Conservation (phyloP, 2,113 vertebrate species). For the Campylomormyrus tamandua region DNA sequence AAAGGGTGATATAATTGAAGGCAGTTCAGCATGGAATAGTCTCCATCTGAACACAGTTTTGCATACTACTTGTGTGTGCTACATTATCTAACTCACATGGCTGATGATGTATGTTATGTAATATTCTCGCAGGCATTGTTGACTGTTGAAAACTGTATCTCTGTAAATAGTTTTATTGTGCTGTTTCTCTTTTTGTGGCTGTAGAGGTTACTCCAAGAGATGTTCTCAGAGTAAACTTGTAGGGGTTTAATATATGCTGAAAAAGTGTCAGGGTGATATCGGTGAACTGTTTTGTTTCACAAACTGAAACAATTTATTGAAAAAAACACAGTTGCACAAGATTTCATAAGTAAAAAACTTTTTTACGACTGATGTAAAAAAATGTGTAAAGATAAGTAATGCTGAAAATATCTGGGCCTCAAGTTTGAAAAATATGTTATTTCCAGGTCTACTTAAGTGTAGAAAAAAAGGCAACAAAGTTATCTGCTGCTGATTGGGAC, state of each 20-base stretch:
- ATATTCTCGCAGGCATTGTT: background rate
- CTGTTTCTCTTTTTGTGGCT: background rate
- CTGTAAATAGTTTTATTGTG: background rate
- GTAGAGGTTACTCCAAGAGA: background rate
- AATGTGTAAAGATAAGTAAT: background rate
- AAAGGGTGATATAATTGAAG: background rate
- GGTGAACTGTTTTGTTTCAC: background rate
- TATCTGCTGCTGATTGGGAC: background rate
- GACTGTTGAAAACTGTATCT: background rate
- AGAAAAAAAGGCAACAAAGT: background rate
- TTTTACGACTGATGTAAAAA: background rate
- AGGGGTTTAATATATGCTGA: background rate
- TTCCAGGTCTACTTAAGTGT: background rate
- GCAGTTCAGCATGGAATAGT: background rate
- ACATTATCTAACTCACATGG: background rate
- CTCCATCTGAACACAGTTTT: background rate
- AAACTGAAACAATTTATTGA: background rate
- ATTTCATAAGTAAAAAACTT: background rate
- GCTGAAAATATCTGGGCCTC: background rate
- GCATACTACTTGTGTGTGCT: background rate
- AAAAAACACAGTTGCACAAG: background rate
- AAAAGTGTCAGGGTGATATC: background rate
- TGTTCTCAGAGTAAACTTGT: background rate
- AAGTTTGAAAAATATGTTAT: background rate
- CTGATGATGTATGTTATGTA: background rate